Evolutionary conservation across 37 sponge, comb jelly and placozoan species (phyloP), one percentile per base, ranked within the genome.

Genomic region (Crambe crambe): DNA sequence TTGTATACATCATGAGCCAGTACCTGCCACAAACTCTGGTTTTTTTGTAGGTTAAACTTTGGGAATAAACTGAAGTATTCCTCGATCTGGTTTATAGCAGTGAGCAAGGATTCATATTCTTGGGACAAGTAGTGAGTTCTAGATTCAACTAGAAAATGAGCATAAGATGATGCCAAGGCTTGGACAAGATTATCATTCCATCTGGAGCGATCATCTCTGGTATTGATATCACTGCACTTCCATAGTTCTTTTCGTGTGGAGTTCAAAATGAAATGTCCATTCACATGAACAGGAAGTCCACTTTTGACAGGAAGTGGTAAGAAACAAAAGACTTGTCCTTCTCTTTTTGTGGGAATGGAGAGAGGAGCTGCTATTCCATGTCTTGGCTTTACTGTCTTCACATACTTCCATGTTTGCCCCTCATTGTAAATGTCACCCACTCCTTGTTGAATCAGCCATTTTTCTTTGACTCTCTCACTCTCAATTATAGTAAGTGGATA

Each of bases 121-220:
- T 10, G 1, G 0, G 69, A 21, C 6, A 70, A 10, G 54, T 41
- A 70, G 39, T 73, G 51, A 27, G 47, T n/a, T 0, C 70, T 29
- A 62, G 35, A 37, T n/a, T 68, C 0, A 3, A 41, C 39, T 8
- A 93, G 72, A 59, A 93, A 83, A 2, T 74, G 2, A 26, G 75
- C 75, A 78, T 89, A 93, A 40, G 94, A 90, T 22, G 90, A 65
- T 0, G 80, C 26, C 74, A 86, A 83, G 9, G 81, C 84, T 10
- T 67, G 30, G 20, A 93, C 47, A 9, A 92, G 64, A n/a, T 56
- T 31, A 12, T 75, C 25, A 56, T 93, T 93, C 94, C 94, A 93
- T 23, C 31, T 40, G n/a, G 64, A 34, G 6, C 47, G 70, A 34
- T 75, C 57, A 57, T 82, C 83, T 37, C 20, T 60, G 6, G 56